Base-by-base conservation (phyloP, 1,140 invertebrate species). In the Metopolophium dirhodum region DNA sequence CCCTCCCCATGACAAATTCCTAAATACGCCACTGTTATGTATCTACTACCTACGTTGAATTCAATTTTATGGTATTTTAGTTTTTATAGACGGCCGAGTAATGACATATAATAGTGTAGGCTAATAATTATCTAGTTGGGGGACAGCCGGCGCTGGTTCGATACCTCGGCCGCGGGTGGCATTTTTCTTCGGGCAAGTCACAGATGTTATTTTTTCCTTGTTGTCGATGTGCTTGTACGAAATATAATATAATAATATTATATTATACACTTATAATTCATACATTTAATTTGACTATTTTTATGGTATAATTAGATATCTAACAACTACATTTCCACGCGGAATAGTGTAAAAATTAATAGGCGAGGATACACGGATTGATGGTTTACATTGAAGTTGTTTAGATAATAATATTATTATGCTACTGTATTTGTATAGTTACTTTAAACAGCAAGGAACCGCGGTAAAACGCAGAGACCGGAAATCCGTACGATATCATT, bases 401-500 rank as follows among this genome's bases (percentile, higher is more conserved):
- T 57, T 57, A 4, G 26, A 30, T 61, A 0, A 30, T 61, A 30
- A 26, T 57, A 8, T 26, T 26, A 26, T 30, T 30, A 47, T 47
- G 9, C 45, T 47, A 47, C 11, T 4, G 22, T 61, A 4, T 14
- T n/a, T 68, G 11, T 18, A 2, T n/a, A n/a, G 30, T n/a, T 88
- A 88, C 86, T 30, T 88, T 49, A 7, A 88, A 88, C 14, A 88
- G 35, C n/a, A n/a, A n/a, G 26, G 26, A 35, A 22, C 35, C 18
- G 3, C 30, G 30, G 18, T 88, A 1, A 51, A 88, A 88, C 18
- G 20, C 30, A 7, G 11, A 20, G 30, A 47, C 14, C 18, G 90
- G 61, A 30, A 47, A 41, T 23, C 90, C 45, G 41, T 90, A 45
- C 61, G 77, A 45, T 83, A 41, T 94, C 83, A 95, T 94, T 82